These are phyloP conservation scores for Catagonus wagneri DNA, from an alignment of 2,113 vertebrate species.

Conservation along the genomic window DNA sequence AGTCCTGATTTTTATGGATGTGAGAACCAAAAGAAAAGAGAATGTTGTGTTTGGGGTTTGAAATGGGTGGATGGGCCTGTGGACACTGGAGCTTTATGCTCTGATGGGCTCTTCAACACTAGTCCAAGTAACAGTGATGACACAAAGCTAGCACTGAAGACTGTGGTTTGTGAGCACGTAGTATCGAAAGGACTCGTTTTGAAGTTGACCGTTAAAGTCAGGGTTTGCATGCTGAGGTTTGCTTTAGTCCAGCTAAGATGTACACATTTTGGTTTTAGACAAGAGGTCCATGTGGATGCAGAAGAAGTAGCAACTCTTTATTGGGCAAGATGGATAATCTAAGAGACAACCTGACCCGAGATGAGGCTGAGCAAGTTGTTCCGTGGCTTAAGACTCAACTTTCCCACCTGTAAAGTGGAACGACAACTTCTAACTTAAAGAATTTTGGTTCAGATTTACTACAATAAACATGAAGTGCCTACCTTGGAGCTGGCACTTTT, in stretches of 20 bases:
- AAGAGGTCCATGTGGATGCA: fast-evolving
- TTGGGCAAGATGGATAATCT: background rate
- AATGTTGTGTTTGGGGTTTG: background rate
- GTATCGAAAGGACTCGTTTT: background rate
- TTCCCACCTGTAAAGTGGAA: background rate
- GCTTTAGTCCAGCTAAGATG: background rate
- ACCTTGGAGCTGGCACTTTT: background rate
- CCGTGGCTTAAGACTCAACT: background rate
- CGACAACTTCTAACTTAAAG: background rate
- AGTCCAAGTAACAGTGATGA: background rate
- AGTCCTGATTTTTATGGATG: background rate
- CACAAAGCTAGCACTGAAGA: background rate
- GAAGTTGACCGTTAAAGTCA: background rate
- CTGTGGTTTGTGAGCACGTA: background rate
- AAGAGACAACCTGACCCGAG: background rate
- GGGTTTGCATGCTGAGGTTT: background rate
- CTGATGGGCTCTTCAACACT: background rate
- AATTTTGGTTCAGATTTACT: background rate
- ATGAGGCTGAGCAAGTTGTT: background rate
- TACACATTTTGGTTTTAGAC: fast-evolving
- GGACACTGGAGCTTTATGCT: background rate
- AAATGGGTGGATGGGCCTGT: background rate
- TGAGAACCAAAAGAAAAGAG: background rate
- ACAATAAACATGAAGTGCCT: background rate
- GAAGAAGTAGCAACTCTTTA: background rate